Evolutionary conservation across 2,888 invertebrate species (phyloP), one percentile per base, ranked within the genome.

Genomic region (Brachynemurus nebulosus): DNA sequence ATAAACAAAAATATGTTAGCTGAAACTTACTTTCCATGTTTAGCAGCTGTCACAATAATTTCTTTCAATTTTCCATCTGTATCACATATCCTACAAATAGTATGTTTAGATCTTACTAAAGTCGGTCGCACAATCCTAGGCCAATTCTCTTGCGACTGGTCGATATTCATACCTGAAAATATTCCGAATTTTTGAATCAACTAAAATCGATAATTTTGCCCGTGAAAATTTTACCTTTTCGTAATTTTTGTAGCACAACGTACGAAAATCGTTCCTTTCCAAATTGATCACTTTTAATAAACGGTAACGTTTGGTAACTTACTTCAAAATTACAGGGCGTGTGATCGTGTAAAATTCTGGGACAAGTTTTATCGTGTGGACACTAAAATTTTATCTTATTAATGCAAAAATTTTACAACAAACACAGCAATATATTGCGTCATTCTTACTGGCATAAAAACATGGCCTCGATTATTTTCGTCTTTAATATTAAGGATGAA

Each of bases 221-320:
- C n/a, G n/a, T n/a, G n/a, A 11, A 37, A 40, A 39, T 39, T 34
- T 43, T 56, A 70, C 89, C 84, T 75, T 86, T 88, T 60, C 75
- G 83, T 19, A 95, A 84, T 75, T 86, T 88, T 60, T 75, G 83
- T 19, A 95, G 61, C 39, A 95, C 77, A 1, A 90, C 71, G 60
- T 90, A 95, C 0, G 81, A 80, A 61, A 78, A 92, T 18, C 71
- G 58, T 53, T 86, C 81, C 1, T 62, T 69, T 41, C 57, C 61
- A 0, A 68, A 50, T 46, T 65, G 64, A 11, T 60, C 55, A 37
- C 65, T 66, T 0, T 60, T 57, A 1, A 68, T 71, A 42, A 72
- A 69, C 1, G 72, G 67, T 42, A 80, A 56, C 0, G 74, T 63
- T 48, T 72, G 64, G 55, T 80, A 88, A 16, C 66, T 58, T 40